Evolutionary conservation across 1,140 invertebrate species (phyloP), one percentile per base, ranked within the genome.

Genomic region (Zaprionus kolodkinae): DNA sequence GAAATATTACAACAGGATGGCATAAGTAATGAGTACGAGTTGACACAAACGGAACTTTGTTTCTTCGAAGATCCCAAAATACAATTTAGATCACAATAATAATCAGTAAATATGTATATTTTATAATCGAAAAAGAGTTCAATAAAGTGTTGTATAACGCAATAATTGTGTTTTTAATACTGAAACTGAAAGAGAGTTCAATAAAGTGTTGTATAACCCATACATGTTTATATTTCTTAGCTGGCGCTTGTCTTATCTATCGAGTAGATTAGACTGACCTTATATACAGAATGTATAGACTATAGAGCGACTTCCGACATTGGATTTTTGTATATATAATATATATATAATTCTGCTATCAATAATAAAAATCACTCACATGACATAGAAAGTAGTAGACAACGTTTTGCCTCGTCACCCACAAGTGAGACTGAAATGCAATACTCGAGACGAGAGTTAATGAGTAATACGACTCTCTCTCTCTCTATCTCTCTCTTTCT

Each of bases 361-460:
- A 52, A 57, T 67, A 38, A 57, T 35, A 11, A 6, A 70, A 59
- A 13, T 54, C 54, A 35, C 6, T 30, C 55, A 12, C 4, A 21
- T 62, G 57, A 21, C 25, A 64, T 54, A 21, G 25, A 15, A 48
- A 30, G 13, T 15, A 9, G 7, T n/a, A 30, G 21, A 21, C 7
- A n/a, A n/a, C 3, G 38, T 40, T 12, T 40, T 5, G n/a, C 40
- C 40, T 45, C 40, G 40, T 45, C 40, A 9, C 40, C 38, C 38
- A 40, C 38, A n/a, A 45, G n/a, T 15, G 40, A 45, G 15, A 45
- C 17, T 50, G 83, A 65, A 86, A 86, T 76, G 72, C 59, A 80
- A 87, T 88, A 27, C 65, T 30, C 62, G 77, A 45, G 65, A 76
- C 63, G 63, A 82, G 52, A 89, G 62, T 84, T 78, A 57, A 77